A percentile compares a stretch with the other conserved stretches of the same genome.
These are phyloP conservation scores for Rhogogaster chlorosoma DNA, from an alignment of 2,888 invertebrate genomes.

Conservation along the genomic window DNA sequence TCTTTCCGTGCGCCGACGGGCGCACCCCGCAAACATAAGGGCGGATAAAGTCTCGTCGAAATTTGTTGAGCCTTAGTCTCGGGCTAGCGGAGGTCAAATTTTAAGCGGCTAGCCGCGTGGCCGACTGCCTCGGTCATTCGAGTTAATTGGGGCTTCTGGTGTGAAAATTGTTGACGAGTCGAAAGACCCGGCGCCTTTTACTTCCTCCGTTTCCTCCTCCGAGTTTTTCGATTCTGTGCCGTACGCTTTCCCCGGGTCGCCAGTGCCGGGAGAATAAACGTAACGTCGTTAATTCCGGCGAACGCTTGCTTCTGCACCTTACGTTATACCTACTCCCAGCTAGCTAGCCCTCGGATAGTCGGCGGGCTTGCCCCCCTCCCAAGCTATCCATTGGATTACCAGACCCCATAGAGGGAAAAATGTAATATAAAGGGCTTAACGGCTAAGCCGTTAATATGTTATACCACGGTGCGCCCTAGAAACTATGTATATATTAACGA, in stretches of 20 bases:
- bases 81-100: not conserved
- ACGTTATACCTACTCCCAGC: not conserved
- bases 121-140: too few relatives aligned
- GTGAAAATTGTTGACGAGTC: conserved; percentile 39
- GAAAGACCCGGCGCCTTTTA: not conserved
- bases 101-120: not conserved
- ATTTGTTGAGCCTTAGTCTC: too few relatives aligned
- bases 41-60: conserved; percentile 65
- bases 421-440: conserved; percentile 78
- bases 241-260: too few relatives aligned
- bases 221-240: not conserved
- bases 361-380: conserved; percentile 54
- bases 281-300: too few relatives aligned
- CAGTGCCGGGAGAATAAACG: too few relatives aligned
- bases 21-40: conserved; percentile 69
- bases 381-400: conserved; percentile 74
- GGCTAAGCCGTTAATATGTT: conserved; percentile 78
- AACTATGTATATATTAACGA: conserved; percentile 74
- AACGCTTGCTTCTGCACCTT: not conserved
- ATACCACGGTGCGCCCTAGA: conserved; percentile 71
- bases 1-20: conserved; percentile 61
- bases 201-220: not conserved
- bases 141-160: conserved; percentile 67
- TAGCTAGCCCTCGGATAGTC: not conserved
- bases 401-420: conserved; percentile 78